Base-by-base conservation (phyloP, 2,888 invertebrate species). In the Pterostichus niger region DNA sequence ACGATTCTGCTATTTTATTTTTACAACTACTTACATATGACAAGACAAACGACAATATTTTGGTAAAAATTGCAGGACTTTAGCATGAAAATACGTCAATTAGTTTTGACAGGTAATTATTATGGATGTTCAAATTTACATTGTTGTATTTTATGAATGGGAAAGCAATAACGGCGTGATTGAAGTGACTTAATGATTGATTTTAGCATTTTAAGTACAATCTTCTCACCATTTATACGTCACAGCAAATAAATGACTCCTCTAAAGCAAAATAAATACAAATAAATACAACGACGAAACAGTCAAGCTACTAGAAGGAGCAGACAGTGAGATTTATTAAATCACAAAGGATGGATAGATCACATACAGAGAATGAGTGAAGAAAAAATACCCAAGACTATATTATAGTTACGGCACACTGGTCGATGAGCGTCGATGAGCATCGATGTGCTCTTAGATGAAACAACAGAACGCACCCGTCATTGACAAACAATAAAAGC, bases 1-100 rank as follows among this genome's bases (percentile, higher is more conserved):
- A 73, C 71, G 71, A 46, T 6, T 46, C 10, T 49, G 46, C 46
- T 73, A 73, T 73, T 73, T 73, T 73, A 73, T 17, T 73, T 73
- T 73, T 73, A 46, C 13, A 17, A 46, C 71, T 71, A 71, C 24
- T 71, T 71, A 59, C 31, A 31, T 31, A 49, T 13, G 64, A 46
- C 40, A 73, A 13, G 71, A 73, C 46, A 44, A 46, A 73, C 17
- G 59, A 59, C 59, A 59, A 59, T 59, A 15, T 24, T 59, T 59
- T 11, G 31, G 7, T 11, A 24, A 59, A 59, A 11, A 49, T 31
- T 59, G 10, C 4, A 17, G 17, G 10, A 31, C 11, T 11, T 15
- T 13, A 59, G 17, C 59, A 59, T 31, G 59, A 31, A 54, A 59
- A 59, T 59, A 59, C 31, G 59, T 59, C 59, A 59, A 59, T 59